phyloP scores from a whole-genome alignment of 2,797 vertebrate species.

The Pristis pectinata region DNA sequence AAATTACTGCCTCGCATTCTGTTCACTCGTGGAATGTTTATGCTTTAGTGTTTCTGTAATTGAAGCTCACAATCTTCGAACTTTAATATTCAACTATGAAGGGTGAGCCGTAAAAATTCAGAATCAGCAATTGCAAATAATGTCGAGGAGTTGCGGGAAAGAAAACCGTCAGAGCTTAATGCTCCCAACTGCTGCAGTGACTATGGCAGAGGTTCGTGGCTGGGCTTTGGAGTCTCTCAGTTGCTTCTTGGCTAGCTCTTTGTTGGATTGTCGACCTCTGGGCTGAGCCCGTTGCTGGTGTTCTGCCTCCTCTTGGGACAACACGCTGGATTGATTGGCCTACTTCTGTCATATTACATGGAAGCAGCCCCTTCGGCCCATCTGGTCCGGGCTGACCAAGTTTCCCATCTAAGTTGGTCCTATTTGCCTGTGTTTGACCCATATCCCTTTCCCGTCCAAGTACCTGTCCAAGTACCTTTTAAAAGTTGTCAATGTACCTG shows the following conservation, averaged over 20 bases:
- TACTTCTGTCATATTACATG: too few relatives aligned
- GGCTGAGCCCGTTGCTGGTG: not conserved
- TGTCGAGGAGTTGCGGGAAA: not conserved
- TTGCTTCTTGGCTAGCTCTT: not conserved
- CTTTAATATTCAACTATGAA: not conserved
- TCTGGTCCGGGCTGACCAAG: too few relatives aligned
- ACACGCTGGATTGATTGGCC: not conserved
- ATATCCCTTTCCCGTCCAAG: too few relatives aligned
- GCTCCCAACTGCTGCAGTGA: not conserved
- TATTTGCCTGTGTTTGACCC: too few relatives aligned
- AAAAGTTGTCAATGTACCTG: too few relatives aligned
- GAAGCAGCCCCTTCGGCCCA: too few relatives aligned
- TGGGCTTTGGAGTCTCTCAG: not conserved
- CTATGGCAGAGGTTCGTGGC: not conserved
- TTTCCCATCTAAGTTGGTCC: too few relatives aligned
- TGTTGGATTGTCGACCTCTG: not conserved
- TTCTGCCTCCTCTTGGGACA: not conserved
- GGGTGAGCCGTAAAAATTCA: not conserved
- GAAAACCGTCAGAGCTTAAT: not conserved
- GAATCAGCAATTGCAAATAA: not conserved
- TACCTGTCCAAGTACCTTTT: too few relatives aligned
- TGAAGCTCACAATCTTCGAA: constrained; percentile 9
- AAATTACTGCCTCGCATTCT: not conserved
- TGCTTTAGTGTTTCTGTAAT: not conserved
- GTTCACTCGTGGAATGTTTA: not conserved